phyloP scores from a whole-genome alignment of 2,113 vertebrate species.

The Scopus umbretta region DNA sequence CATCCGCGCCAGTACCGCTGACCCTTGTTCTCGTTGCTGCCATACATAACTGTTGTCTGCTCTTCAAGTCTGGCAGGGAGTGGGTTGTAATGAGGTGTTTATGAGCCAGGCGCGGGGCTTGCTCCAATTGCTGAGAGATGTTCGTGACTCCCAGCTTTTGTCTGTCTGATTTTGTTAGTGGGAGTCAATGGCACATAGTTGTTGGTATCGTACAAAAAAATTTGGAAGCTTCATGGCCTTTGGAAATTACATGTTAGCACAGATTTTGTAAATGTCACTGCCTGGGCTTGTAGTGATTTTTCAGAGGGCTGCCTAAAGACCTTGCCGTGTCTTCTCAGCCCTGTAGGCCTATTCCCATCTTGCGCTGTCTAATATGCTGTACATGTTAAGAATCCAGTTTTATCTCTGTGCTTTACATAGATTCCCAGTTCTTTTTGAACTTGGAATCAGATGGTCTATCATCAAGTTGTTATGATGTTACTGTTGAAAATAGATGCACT shows the following conservation, averaged over 20 bases:
- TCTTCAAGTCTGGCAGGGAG: neutral
- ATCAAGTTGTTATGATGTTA: neutral
- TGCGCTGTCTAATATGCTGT: neutral
- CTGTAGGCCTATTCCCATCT: neutral
- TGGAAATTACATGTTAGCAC: neutral
- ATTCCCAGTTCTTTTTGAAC: neutral
- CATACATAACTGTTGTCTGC: neutral
- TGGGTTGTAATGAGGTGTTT: conserved; percentile 41
- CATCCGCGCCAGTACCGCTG: fast-evolving
- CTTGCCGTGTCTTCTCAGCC: neutral
- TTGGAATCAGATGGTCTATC: neutral
- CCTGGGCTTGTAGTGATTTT: neutral
- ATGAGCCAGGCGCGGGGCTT: neutral
- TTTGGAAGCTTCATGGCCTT: neutral
- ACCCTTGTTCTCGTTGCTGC: neutral
- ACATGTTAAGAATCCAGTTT: neutral
- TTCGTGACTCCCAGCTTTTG: neutral
- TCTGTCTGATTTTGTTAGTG: neutral
- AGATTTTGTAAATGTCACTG: neutral
- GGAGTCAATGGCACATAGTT: neutral
- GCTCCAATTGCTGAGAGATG: neutral
- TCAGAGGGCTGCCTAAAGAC: neutral
- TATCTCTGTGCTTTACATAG: neutral
- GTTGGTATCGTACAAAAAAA: neutral
- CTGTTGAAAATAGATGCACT: neutral